phyloP scores from a whole-genome alignment of 1,140 invertebrate species.

The Propsilocerus akamusi region DNA sequence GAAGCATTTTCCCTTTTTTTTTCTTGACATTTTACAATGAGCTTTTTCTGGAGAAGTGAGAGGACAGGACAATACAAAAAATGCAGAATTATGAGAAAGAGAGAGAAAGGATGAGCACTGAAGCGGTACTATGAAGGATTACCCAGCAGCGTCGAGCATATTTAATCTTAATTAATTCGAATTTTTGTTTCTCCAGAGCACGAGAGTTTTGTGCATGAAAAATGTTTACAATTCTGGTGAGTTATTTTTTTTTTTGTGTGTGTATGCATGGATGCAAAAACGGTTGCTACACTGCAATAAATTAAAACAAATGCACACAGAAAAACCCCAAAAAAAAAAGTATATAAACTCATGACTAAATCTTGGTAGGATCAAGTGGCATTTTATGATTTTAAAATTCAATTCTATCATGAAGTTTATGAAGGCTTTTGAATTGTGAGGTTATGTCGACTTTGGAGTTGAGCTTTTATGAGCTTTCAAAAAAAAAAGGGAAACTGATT shows the following conservation, averaged over 20 bases:
- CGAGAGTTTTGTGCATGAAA: neutral
- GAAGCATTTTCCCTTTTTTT: neutral
- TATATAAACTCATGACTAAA: neutral
- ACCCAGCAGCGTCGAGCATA: too few relatives aligned
- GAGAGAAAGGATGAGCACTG: neutral
- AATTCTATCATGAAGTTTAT: constrained; percentile 3
- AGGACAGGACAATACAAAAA: too few relatives aligned
- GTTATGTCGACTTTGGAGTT: neutral
- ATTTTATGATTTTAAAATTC: neutral
- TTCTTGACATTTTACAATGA: neutral
- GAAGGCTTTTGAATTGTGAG: neutral
- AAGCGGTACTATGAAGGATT: too few relatives aligned
- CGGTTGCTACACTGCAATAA: neutral
- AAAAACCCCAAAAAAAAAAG: neutral
- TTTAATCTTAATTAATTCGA: constrained; percentile 1
- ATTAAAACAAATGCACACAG: neutral
- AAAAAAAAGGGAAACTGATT: neutral
- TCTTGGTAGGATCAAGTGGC: neutral
- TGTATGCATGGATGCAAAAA: neutral
- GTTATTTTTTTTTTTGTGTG: neutral
- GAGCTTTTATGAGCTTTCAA: neutral
- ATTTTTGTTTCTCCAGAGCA: neutral
- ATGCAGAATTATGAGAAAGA: neutral
- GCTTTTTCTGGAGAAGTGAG: too few relatives aligned
- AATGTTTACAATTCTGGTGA: neutral